A percentile compares a stretch with the other conserved stretches of the same genome.
Conservation (phyloP, 2,888 invertebrate genomes). For the Rhamnusium bicolor region DNA sequence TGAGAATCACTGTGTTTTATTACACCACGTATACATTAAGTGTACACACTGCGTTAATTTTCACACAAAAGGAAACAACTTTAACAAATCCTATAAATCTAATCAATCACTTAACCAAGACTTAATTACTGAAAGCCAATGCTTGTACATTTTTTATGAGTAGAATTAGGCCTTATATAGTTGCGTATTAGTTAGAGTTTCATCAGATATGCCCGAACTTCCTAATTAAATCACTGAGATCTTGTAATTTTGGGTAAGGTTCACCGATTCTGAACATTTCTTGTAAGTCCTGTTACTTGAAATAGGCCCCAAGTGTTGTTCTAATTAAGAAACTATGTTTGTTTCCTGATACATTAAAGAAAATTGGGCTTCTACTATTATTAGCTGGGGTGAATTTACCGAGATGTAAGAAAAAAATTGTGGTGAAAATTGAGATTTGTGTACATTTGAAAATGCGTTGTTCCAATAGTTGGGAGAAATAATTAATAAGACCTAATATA, state of each 20-base stretch:
- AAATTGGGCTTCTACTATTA: no score
- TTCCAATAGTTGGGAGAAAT: no score
- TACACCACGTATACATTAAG: neutral
- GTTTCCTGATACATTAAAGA: neutral
- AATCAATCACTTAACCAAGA: constrained; percentile 3
- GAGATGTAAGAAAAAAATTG: no score
- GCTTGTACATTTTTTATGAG: neutral
- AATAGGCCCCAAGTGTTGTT: neutral
- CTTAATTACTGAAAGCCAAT: neutral
- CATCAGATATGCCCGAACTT: neutral
- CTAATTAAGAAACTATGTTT: neutral
- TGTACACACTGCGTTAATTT: neutral
- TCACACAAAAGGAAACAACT: neutral
- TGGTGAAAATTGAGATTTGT: no score
- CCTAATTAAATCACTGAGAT: neutral
- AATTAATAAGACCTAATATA: no score
- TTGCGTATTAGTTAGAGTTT: constrained; percentile 6
- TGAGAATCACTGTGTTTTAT: no score
- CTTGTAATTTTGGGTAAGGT: neutral
- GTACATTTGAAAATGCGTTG: no score
- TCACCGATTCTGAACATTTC: constrained; percentile 12
- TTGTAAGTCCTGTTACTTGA: neutral
- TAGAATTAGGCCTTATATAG: neutral
- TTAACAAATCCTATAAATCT: neutral
- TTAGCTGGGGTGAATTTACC: no score